phyloP scores from a whole-genome alignment of 53 echinoderm and acorn worm genomes.

The Crossaster papposus region DNA sequence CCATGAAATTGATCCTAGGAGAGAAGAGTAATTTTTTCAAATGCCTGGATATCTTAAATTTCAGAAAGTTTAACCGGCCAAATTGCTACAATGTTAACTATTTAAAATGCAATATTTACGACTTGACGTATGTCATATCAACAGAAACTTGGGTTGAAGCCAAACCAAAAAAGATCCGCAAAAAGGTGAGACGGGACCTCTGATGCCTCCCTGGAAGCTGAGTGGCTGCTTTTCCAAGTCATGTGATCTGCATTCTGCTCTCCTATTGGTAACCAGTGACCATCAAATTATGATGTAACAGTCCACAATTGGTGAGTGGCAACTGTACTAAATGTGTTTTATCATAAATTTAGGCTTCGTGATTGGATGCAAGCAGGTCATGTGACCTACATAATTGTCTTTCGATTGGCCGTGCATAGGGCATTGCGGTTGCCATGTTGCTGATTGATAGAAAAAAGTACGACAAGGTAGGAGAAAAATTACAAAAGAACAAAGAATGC shows the following conservation, averaged over 20 bases:
- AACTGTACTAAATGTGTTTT: background rate
- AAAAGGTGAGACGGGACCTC: conserved; percentile 80
- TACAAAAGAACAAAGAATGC: background rate
- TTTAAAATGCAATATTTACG: too few relatives aligned
- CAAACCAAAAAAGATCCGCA: conserved; percentile 78
- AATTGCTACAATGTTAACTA: too few relatives aligned
- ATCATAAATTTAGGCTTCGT: too few relatives aligned
- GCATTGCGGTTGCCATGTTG: background rate
- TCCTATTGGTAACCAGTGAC: background rate
- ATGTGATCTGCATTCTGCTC: conserved; percentile 9
- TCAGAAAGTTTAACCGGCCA: too few relatives aligned
- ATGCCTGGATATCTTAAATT: too few relatives aligned
- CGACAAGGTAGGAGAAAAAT: background rate
- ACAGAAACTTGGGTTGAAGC: conserved; percentile 87
- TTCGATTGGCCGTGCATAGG: background rate
- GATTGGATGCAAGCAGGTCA: too few relatives aligned
- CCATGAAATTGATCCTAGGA: too few relatives aligned
- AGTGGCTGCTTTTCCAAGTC: conserved; percentile 24
- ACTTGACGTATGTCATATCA: background rate
- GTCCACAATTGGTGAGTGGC: background rate
- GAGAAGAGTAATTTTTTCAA: too few relatives aligned
- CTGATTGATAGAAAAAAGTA: background rate
- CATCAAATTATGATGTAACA: background rate
- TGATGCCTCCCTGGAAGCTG: conserved; percentile 44
- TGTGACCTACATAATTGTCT: background rate